Conservation (phyloP, 2,797 vertebrate species). For the Hoplostethus mediterraneus region DNA sequence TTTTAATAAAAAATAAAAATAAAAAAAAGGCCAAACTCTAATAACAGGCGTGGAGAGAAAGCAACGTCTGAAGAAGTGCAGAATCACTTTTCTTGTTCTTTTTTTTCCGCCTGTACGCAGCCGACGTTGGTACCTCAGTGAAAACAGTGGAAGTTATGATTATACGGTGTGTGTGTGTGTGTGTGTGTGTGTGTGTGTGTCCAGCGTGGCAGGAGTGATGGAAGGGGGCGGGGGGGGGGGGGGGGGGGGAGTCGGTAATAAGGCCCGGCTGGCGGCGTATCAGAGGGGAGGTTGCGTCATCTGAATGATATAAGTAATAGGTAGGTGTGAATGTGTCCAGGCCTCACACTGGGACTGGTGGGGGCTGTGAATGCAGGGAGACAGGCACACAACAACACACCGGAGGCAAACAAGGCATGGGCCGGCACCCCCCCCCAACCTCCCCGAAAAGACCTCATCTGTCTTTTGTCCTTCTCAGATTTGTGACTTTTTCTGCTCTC, state of each 20-base stretch:
- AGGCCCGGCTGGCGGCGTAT: constrained; percentile 64
- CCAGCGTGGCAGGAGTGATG: constrained; percentile 58
- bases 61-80: constrained; percentile 7
- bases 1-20: not conserved
- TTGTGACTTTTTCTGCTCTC: constrained; percentile 15
- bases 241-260: constrained; percentile 62
- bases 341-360: constrained; percentile 33
- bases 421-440: not conserved
- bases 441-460: constrained; percentile 14
- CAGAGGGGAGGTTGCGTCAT: constrained; percentile 71
- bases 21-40: not conserved
- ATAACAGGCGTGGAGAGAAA: constrained; percentile 30
- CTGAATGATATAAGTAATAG: constrained; percentile 64
- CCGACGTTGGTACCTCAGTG: constrained; percentile 35
- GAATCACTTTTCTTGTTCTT: constrained; percentile 31
- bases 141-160: constrained; percentile 56
- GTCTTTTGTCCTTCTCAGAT: constrained; percentile 19
- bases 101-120: constrained; percentile 13
- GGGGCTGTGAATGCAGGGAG: constrained; percentile 31
- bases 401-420: not conserved
- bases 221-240: too few species aligned
- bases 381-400: not conserved
- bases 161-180: constrained; percentile 29
- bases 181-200: constrained; percentile 34
- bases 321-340: constrained; percentile 70